Evolutionary conservation across 2,888 invertebrate genomes (phyloP).

Genomic region (Sinopyrophorus schimmeli): DNA sequence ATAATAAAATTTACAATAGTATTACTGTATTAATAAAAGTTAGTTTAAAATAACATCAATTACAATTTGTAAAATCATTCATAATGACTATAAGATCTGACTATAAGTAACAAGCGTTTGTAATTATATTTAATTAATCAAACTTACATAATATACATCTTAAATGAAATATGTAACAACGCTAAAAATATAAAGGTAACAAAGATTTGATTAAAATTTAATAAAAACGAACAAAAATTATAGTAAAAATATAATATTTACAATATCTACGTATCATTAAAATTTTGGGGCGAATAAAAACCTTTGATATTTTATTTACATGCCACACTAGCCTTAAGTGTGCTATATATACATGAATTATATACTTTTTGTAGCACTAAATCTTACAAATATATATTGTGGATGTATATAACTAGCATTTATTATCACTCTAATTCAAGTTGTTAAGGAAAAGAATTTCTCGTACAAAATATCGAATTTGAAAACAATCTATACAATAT

Average conservation of each 20-base stretch:
- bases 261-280: conserved; percentile 6
- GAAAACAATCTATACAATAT: conserved; percentile 1
- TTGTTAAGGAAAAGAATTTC: conserved; percentile 1
- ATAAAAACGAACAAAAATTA: conserved; percentile 6
- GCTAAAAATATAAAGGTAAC: conserved; percentile 11
- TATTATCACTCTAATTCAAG: conserved; percentile 1
- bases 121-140: conserved; percentile 6
- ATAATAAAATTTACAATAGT: too few relatives aligned
- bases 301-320: too few relatives aligned
- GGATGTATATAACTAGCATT: not conserved
- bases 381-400: not conserved
- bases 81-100: too few relatives aligned
- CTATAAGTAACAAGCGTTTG: conserved; percentile 3
- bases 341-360: not conserved
- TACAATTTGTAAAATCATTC: too few relatives aligned
- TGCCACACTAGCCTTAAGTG: conserved; percentile 19
- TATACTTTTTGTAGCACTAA: not conserved
- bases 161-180: conserved; percentile 3
- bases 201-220: conserved; percentile 5
- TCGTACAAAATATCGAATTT: conserved; percentile 1
- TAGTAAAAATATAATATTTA: conserved; percentile 3
- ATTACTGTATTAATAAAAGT: too few relatives aligned
- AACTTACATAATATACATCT: conserved; percentile 2
- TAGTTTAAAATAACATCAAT: too few relatives aligned
- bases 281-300: conserved; percentile 7